These are phyloP conservation scores for Chrysemys picta DNA, from an alignment of 2,113 vertebrate species.

Conservation along the genomic window DNA sequence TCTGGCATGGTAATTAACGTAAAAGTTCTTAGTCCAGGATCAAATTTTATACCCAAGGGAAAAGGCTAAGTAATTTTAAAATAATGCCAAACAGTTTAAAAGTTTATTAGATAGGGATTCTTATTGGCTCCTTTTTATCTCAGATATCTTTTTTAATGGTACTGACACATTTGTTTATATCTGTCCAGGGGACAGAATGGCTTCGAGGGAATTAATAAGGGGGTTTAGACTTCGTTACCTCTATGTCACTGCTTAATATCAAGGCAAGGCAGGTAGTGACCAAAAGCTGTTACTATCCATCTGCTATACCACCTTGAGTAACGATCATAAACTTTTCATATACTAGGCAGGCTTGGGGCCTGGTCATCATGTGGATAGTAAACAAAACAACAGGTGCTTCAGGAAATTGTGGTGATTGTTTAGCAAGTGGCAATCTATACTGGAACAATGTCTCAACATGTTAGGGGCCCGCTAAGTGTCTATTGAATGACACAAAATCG, in stretches of 20 bases:
- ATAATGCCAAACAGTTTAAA: not conserved
- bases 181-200: not conserved
- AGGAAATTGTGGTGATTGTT: not conserved
- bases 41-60: not conserved
- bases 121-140: not conserved
- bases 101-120: not conserved
- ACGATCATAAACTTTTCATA: not conserved
- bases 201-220: not conserved
- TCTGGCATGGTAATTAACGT: not conserved
- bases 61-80: not conserved
- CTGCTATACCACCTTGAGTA: not conserved
- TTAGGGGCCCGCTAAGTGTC: not conserved
- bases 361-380: not conserved
- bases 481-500: not conserved
- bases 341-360: not conserved
- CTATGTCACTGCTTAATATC: not conserved
- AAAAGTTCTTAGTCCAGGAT: not conserved
- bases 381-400: not conserved
- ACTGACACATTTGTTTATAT: not conserved
- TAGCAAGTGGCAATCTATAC: not conserved
- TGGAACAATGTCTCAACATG: not conserved
- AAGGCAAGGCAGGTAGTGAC: not conserved
- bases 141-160: not conserved
- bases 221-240: not conserved
- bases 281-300: not conserved